These are phyloP conservation scores for Diadumene lineata DNA, from an alignment of 92 coral and sea anemone species.

Conservation along the genomic window DNA sequence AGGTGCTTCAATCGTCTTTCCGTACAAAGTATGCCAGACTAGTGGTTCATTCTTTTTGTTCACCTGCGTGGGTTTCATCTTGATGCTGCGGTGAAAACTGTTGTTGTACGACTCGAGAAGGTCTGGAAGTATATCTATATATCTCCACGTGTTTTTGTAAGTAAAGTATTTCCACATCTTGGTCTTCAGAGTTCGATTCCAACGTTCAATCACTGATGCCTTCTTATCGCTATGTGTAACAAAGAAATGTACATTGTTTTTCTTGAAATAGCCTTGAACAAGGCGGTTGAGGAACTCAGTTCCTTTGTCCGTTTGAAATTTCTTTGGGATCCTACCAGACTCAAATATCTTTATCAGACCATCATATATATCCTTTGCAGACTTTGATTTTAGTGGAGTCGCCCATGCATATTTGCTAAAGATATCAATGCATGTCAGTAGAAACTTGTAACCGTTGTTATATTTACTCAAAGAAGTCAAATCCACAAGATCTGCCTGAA, in stretches of 20 bases:
- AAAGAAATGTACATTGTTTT: slow-evolving; percentile 30
- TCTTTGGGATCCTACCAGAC: not conserved
- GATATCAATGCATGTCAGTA: slow-evolving; percentile 31
- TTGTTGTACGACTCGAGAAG: slow-evolving; percentile 43
- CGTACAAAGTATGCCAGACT: slow-evolving; percentile 50
- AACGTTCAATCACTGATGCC: slow-evolving; percentile 33
- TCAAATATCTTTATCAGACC: not conserved
- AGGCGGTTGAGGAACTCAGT: slow-evolving; percentile 28
- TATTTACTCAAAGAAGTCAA: slow-evolving; percentile 24
- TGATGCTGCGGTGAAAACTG: slow-evolving; percentile 43
- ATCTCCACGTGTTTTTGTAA: slow-evolving; percentile 27
- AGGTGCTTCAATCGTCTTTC: not conserved
- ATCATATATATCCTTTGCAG: not conserved
- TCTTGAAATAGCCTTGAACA: slow-evolving; percentile 26
- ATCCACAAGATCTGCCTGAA: slow-evolving; percentile 39
- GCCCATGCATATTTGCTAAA: slow-evolving; percentile 40
- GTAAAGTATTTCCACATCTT: slow-evolving; percentile 49
- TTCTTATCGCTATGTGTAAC: slow-evolving; percentile 25
- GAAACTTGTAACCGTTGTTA: slow-evolving; percentile 33
- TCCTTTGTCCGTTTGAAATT: slow-evolving; percentile 46
- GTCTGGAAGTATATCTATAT: slow-evolving; percentile 23
- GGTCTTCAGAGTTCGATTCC: slow-evolving; percentile 42
- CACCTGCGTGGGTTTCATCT: slow-evolving; percentile 35
- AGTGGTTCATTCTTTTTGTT: slow-evolving; percentile 29
- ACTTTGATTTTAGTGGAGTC: slow-evolving; percentile 36